These are phyloP conservation scores for Acridotheres tristis DNA, from an alignment of 2,797 vertebrate genomes.

Conservation along the genomic window DNA sequence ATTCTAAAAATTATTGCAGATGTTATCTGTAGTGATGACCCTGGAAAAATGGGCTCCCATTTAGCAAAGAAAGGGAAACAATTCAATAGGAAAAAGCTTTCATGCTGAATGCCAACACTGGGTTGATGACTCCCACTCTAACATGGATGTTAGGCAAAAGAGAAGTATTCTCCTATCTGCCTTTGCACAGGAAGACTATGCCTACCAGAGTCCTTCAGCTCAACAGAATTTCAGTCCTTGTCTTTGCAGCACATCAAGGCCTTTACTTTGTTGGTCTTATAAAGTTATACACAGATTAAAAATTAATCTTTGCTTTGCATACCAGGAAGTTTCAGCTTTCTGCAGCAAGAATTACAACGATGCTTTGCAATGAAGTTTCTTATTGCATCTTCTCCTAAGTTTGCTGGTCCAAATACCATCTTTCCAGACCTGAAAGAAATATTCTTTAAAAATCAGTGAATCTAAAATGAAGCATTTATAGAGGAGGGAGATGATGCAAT, in stretches of 20 bases:
- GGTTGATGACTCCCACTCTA: not conserved
- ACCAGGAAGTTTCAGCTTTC: constrained; percentile 88
- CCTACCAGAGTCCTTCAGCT: not conserved
- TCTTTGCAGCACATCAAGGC: constrained; percentile 16
- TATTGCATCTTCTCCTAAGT: constrained; percentile 89
- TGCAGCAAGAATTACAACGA: constrained; percentile 88
- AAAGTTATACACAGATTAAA: constrained; percentile 4
- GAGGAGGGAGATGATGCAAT: not conserved
- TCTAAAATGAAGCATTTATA: constrained; percentile 18
- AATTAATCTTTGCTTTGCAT: constrained; percentile 51
- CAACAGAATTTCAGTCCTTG: constrained; percentile 38
- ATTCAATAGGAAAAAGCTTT: not conserved
- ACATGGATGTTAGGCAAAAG: not conserved
- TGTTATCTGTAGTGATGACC: not conserved
- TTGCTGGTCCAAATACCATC: constrained; percentile 93
- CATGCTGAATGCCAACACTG: not conserved
- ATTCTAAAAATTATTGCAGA: not conserved
- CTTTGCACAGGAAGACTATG: not conserved
- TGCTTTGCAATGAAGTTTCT: constrained; percentile 91
- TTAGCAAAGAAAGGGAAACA: not conserved
- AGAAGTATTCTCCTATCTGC: not conserved
- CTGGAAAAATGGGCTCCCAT: not conserved
- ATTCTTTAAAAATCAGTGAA: constrained; percentile 55
- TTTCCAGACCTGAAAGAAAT: constrained; percentile 80
- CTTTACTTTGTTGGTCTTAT: constrained; percentile 37